Conservation (phyloP, 2,797 vertebrate genomes). For the Pangasius macronema region DNA sequence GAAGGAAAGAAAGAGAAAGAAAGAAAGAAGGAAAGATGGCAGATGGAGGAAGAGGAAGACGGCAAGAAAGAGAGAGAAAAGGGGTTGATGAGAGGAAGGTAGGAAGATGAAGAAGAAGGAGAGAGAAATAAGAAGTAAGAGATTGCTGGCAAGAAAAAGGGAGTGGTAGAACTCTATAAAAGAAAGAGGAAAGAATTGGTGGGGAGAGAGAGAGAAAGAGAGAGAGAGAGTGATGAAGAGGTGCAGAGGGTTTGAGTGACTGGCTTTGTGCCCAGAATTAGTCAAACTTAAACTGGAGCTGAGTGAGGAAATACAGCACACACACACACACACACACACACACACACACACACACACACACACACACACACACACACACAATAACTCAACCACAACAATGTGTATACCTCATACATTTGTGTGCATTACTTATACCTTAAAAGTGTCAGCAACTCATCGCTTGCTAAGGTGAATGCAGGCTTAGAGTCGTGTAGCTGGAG, state of each 20-base stretch:
- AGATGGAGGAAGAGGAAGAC: background rate
- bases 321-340: background rate
- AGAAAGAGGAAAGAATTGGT: background rate
- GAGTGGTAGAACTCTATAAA: background rate
- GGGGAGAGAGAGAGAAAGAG: background rate
- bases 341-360: background rate
- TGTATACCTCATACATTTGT: background rate
- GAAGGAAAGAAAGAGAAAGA: background rate
- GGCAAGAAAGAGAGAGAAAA: background rate
- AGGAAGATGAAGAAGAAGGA: background rate
- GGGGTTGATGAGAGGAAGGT: background rate
- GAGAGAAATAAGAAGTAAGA: background rate
- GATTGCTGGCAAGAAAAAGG: background rate
- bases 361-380: background rate
- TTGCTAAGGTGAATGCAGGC: background rate
- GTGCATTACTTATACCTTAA: background rate
- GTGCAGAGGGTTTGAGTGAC: background rate
- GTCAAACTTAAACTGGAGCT: conserved; percentile 3
- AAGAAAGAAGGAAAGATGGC: background rate
- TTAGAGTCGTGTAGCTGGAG: background rate
- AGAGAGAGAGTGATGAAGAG: background rate
- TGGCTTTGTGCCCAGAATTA: conserved; percentile 16
- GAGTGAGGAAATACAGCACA: conserved; percentile 7
- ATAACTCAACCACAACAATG: background rate
- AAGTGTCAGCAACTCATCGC: background rate